Evolutionary conservation across 2,888 invertebrate species (phyloP).

Genomic region (Podabrus alpinus): DNA sequence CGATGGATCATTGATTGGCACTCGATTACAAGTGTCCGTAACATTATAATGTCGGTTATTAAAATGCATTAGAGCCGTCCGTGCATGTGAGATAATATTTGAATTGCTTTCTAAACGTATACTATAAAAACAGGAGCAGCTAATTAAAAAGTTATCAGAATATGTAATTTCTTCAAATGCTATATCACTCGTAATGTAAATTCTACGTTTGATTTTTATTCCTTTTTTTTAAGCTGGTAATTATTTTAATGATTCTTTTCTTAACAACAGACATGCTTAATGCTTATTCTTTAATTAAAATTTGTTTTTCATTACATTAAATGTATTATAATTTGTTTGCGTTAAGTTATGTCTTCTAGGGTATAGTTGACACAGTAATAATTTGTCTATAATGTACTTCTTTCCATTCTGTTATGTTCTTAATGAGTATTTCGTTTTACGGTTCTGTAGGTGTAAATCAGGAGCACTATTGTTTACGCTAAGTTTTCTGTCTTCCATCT

Average conservation of each 20-base stretch:
- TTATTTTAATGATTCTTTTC: background rate
- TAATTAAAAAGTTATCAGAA: conserved; percentile 43
- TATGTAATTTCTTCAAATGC: conserved; percentile 38
- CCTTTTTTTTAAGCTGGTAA: too few species aligned
- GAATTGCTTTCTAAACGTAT: conserved; percentile 40
- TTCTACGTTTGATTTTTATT: background rate
- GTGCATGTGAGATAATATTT: conserved; percentile 47
- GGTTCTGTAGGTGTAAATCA: too few species aligned
- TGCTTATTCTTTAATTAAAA: background rate
- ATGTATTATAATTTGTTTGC: background rate
- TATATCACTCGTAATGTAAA: conserved; percentile 3
- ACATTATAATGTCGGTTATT: conserved; percentile 46
- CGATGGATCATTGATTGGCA: conserved; percentile 35
- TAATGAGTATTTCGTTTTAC: too few species aligned
- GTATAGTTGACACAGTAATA: too few species aligned
- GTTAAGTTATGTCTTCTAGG: too few species aligned
- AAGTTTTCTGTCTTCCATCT: too few species aligned
- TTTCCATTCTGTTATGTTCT: too few species aligned
- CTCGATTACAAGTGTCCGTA: conserved; percentile 24
- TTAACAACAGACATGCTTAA: background rate
- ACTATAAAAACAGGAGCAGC: conserved; percentile 43
- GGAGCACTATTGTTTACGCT: too few species aligned
- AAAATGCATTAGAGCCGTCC: conserved; percentile 47
- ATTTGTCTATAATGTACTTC: too few species aligned
- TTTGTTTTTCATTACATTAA: background rate